Percentiles rank a stretch among this genome's conserved stretches.
Conservation (phyloP, 2,797 vertebrate species). For the Protosalanx chinensis region DNA sequence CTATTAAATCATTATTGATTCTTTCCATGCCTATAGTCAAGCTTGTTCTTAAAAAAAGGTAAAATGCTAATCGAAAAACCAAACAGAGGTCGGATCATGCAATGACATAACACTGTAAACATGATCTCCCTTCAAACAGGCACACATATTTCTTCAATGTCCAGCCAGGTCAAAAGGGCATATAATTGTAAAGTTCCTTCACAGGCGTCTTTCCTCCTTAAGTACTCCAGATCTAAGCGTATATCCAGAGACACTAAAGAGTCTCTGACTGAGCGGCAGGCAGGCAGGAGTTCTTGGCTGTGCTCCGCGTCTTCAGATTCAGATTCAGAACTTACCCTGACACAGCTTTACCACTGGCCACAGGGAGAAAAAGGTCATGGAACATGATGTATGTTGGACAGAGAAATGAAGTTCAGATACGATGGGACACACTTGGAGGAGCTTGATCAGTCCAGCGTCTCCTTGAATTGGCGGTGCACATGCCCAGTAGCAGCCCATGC, state of each 20-base stretch:
- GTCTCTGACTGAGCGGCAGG: slow-evolving; percentile 41
- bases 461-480: slow-evolving; percentile 66
- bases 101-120: slow-evolving; percentile 46
- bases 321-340: slow-evolving; percentile 1
- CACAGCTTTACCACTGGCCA: slow-evolving; percentile 44
- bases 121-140: slow-evolving; percentile 42
- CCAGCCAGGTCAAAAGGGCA: slow-evolving; percentile 42
- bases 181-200: slow-evolving; percentile 38
- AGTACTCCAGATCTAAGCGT: slow-evolving; percentile 21
- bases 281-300: slow-evolving; percentile 59
- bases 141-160: slow-evolving; percentile 52
- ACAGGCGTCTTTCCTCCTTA: slow-evolving; percentile 19
- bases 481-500: slow-evolving; percentile 75
- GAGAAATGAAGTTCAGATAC: slow-evolving; percentile 49
- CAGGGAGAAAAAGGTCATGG: slow-evolving; percentile 41
- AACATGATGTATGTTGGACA: slow-evolving; percentile 56
- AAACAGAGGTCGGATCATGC: slow-evolving; percentile 67
- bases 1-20: slow-evolving; percentile 24
- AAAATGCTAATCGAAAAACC: slow-evolving; percentile 64
- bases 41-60: slow-evolving; percentile 40
- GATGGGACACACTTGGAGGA: slow-evolving; percentile 53
- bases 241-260: slow-evolving; percentile 32
- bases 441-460: slow-evolving; percentile 45
- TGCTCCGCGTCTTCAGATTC: slow-evolving; percentile 18
- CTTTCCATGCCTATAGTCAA: slow-evolving; percentile 43